phyloP scores from a whole-genome alignment of 64 coral and sea anemone species.

The Montipora cactus region DNA sequence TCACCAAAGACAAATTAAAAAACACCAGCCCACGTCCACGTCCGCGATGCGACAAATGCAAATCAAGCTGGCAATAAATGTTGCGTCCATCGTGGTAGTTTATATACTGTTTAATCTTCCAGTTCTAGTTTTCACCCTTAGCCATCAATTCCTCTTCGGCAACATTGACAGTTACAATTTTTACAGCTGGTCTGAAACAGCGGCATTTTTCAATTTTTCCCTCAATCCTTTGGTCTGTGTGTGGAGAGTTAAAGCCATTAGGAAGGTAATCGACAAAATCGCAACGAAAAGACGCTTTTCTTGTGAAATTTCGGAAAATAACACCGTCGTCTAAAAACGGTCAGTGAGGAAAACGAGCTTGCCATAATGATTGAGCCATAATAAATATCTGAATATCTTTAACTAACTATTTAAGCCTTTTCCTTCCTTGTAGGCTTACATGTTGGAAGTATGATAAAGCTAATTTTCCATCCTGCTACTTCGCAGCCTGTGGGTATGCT shows the following conservation, averaged over 20 bases:
- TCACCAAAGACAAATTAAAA: slow-evolving; percentile 69
- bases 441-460: too few species aligned
- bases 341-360: too few species aligned
- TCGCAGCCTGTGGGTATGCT: too few species aligned
- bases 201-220: slow-evolving; percentile 77
- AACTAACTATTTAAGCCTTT: too few species aligned
- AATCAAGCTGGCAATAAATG: slow-evolving; percentile 65
- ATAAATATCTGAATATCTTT: too few species aligned
- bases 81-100: slow-evolving; percentile 73
- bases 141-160: slow-evolving; percentile 54
- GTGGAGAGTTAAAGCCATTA: slow-evolving; percentile 60
- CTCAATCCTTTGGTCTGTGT: slow-evolving; percentile 81
- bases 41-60: slow-evolving; percentile 34
- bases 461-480: too few species aligned
- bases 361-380: too few species aligned
- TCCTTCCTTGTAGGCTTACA: too few species aligned
- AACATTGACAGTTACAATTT: slow-evolving; percentile 65
- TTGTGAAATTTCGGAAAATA: too few species aligned
- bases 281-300: neutral
- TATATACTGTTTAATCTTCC: slow-evolving; percentile 75
- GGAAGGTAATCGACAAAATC: neutral
- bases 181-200: slow-evolving; percentile 85
- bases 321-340: too few species aligned
- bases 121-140: slow-evolving; percentile 65
- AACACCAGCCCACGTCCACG: neutral